phyloP scores from a whole-genome alignment of 1,140 invertebrate species.

The Gonatopus flavifemur region DNA sequence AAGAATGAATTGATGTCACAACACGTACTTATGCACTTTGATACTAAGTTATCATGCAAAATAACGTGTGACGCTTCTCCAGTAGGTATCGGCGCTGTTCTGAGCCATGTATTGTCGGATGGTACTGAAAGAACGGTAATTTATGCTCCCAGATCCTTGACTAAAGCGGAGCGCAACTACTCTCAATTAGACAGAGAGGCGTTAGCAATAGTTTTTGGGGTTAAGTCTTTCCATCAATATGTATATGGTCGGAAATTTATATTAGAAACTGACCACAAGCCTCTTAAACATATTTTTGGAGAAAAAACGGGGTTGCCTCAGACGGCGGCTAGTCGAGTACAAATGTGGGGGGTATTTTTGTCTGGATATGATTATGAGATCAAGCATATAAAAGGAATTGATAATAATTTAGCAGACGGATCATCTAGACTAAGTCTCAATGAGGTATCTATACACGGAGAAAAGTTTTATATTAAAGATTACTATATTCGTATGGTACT shows the following conservation, averaged over 20 bases:
- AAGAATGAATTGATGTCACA: slow-evolving; percentile 30
- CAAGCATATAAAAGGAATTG: slow-evolving; percentile 28
- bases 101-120: slow-evolving; percentile 22
- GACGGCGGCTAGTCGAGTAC: slow-evolving; percentile 31
- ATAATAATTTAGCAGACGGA: slow-evolving; percentile 44
- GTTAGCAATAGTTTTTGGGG: slow-evolving; percentile 23
- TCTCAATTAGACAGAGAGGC: slow-evolving; percentile 40
- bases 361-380: slow-evolving; percentile 16
- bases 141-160: slow-evolving; percentile 29
- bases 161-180: slow-evolving; percentile 29
- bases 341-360: slow-evolving; percentile 16
- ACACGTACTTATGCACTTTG: slow-evolving; percentile 41
- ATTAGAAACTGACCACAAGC: too few relatives aligned
- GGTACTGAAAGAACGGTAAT: slow-evolving; percentile 18
- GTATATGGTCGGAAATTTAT: slow-evolving; percentile 23
- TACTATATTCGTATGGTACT: too few relatives aligned
- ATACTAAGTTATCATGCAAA: slow-evolving; percentile 38
- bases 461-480: too few relatives aligned
- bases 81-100: slow-evolving; percentile 47
- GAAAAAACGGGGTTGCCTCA: too few relatives aligned
- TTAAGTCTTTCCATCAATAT: slow-evolving; percentile 10
- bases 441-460: too few relatives aligned
- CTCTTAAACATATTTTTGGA: slow-evolving; percentile 28
- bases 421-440: slow-evolving; percentile 41
- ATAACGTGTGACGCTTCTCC: slow-evolving; percentile 49